Base-by-base conservation (phyloP, 2,797 vertebrate species). In the Telmatherina bonti region DNA sequence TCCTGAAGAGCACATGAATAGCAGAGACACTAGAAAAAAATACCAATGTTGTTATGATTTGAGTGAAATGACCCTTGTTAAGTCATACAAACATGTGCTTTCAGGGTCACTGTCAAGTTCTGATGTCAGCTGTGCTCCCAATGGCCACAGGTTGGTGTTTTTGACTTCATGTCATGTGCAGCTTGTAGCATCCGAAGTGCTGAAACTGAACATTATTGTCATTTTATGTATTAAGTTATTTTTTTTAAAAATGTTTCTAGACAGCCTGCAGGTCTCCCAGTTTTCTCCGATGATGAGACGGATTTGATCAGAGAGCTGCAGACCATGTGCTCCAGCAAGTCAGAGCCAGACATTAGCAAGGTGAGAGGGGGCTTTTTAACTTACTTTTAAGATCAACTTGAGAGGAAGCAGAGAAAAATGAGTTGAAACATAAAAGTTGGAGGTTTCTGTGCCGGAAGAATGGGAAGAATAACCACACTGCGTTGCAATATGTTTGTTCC, bases 341-440 rank as follows among this genome's bases (percentile, higher is more conserved):
- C 97, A 0, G 97, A 98, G 90, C 96, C 98, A 51, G 97, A 99
- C 86, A 97, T 98, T 91, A 97, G 95, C 93, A 97, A 96, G 96
- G 97, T 99, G 80, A 18, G 35, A 36, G 36, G 27, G 30, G 7
- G 2, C 35, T 36, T 36, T 35, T 6, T 35, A 8, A 35, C 33
- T 7, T n/a, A n/a, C 7, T 35, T 35, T 36, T 12, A 36, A 13
- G 2, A 12, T 36, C 35, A 12, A 36, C 12, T 36, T 36, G 2
- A 36, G 35, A 13, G 35, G 12, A 36, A 36, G 12, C 33, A 35
- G 33, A 8, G 33, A 13, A 2, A 7, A 36, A 13, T 36, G 35
- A 35, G 9, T 8, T 35, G 11, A 36, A 36, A 36, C 11, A 36
- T 36, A 36, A 36, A 36, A 36, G 12, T 12, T 36, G 35, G 7